A percentile compares a stretch with the other conserved stretches of the same genome.
These are phyloP conservation scores for Podabrus alpinus DNA, from an alignment of 2,888 invertebrate genomes.

Conservation along the genomic window DNA sequence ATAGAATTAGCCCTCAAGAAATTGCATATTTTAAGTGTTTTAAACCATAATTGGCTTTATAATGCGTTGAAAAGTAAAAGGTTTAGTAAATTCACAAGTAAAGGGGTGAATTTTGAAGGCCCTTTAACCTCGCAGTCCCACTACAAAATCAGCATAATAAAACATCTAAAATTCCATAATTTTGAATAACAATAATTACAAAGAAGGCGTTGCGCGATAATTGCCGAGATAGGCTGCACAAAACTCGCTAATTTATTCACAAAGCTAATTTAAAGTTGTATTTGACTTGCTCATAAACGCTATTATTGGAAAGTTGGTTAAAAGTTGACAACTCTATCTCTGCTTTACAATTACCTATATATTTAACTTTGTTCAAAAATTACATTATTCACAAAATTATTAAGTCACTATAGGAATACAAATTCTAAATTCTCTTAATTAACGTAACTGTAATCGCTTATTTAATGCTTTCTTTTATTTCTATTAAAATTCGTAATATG, in stretches of 20 bases:
- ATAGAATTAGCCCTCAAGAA: slow-evolving; percentile 25
- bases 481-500: background rate
- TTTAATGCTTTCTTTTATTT: background rate
- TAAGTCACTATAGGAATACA: slow-evolving; percentile 7
- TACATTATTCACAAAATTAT: slow-evolving; percentile 23
- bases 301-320: slow-evolving; percentile 57
- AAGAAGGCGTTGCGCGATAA: slow-evolving; percentile 55
- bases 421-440: background rate
- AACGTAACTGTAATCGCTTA: background rate
- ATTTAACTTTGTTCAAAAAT: slow-evolving; percentile 34
- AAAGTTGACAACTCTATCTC: slow-evolving; percentile 55
- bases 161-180: slow-evolving; percentile 57
- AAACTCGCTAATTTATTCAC: slow-evolving; percentile 57
- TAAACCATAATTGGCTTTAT: slow-evolving; percentile 30
- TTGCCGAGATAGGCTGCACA: slow-evolving; percentile 57
- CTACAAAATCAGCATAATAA: slow-evolving; percentile 56
- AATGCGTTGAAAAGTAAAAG: slow-evolving; percentile 29
- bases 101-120: slow-evolving; percentile 41
- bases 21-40: slow-evolving; percentile 30
- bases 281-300: slow-evolving; percentile 58
- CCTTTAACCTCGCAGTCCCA: slow-evolving; percentile 48
- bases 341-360: slow-evolving; percentile 41
- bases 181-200: slow-evolving; percentile 58
- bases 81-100: slow-evolving; percentile 30
- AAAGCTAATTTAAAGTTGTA: slow-evolving; percentile 59